These are phyloP conservation scores for Phoebastria nigripes DNA, from an alignment of 2,797 vertebrate genomes.

Conservation along the genomic window DNA sequence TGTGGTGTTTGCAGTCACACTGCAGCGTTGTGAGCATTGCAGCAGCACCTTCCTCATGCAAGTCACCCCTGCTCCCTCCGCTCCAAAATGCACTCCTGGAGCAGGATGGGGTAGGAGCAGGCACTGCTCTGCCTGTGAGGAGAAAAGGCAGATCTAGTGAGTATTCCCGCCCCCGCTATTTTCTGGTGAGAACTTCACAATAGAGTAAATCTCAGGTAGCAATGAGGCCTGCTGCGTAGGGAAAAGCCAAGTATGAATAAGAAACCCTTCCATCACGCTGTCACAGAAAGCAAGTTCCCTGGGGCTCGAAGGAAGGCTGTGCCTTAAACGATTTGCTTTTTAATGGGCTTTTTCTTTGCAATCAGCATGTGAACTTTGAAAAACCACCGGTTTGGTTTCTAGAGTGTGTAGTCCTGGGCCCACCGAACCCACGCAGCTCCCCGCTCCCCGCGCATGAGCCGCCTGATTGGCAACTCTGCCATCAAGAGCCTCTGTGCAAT, in stretches of 20 bases:
- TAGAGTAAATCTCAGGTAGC: slow-evolving; percentile 63
- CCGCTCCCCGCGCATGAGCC: rapidly evolving
- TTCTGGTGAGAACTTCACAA: slow-evolving; percentile 35
- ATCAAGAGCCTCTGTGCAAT: neutral
- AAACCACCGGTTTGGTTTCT: slow-evolving; percentile 10
- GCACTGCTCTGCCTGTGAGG: neutral
- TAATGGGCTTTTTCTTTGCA: slow-evolving; percentile 64
- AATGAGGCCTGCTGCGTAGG: neutral
- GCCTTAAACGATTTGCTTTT: slow-evolving; percentile 63
- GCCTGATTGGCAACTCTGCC: slow-evolving; percentile 11
- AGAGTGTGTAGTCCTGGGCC: neutral
- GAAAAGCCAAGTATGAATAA: slow-evolving; percentile 58
- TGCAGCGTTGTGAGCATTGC: neutral
- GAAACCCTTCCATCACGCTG: slow-evolving; percentile 65
- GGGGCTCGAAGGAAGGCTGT: slow-evolving; percentile 60
- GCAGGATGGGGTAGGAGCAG: neutral
- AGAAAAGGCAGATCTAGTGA: neutral
- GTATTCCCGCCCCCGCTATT: neutral
- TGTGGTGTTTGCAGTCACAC: neutral
- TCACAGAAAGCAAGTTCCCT: slow-evolving; percentile 60
- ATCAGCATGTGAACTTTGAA: slow-evolving; percentile 60
- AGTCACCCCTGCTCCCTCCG: neutral
- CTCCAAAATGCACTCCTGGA: neutral
- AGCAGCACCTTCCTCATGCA: neutral
- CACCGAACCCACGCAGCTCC: neutral